Evolutionary conservation across 2,797 vertebrate genomes (phyloP), one percentile per base, ranked within the genome.

Genomic region (Mus minutoides): DNA sequence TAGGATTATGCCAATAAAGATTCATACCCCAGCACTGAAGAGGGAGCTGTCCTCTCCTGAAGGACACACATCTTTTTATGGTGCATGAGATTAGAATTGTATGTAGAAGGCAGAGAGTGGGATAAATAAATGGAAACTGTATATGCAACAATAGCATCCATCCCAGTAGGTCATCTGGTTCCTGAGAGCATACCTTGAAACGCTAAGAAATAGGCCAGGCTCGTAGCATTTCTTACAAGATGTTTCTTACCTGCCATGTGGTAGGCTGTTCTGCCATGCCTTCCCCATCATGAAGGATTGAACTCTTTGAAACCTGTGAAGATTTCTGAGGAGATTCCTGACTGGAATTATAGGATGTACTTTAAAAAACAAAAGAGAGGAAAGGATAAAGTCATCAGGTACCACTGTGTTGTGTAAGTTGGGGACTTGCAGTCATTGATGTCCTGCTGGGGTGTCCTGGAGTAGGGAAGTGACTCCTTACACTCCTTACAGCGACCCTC

Each of bases 171-270:
- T 2, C 56, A 43, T 83, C 37, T 4, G 37, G 31, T 85, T 49
- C 82, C 83, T n/a, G 60, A 34, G 58, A 8, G 31, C 11, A 16
- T 43, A 94, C 80, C 84, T 56, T 64, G 92, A 96, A 56, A 80
- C 7, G 6, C 43, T 87, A 12, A 29, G 91, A 37, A 43, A 94
- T 60, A 91, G 2, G 46, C 64, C 56, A 89, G 11, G 14, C 37
- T 43, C 37, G 10, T 4, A 29, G 10, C 56, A 73, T 95, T 92
- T 37, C 62, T 92, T 90, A 10, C 22, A 83, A 91, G 16, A 76
- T 49, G 5, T 11, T n/a, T 64, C 60, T 49, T 43, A 17, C 60
- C 60, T 49, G 21, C 40, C 16, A 3, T 46, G 2, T 22, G n/a
- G 58, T 49, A 22, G n/a, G 29, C 29, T 67, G 17, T 14, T 67